Evolutionary conservation across 2,113 vertebrate species (phyloP), one percentile per base, ranked within the genome.

Genomic region (Nothocercus julius): DNA sequence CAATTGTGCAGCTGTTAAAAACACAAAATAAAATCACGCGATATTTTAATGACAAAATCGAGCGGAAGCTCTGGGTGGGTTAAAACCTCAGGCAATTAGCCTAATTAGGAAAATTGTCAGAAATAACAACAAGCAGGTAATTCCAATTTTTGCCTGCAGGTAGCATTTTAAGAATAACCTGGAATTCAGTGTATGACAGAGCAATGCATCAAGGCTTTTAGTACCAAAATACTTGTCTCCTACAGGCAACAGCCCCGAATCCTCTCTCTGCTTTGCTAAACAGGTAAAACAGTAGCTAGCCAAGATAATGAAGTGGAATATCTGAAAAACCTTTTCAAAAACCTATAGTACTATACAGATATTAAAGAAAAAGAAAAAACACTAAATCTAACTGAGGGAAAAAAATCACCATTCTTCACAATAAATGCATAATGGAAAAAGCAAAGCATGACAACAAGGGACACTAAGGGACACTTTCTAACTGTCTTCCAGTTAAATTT

Each of bases 361-460:
- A 16, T 6, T 21, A 47, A 21, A 24, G 24, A 51, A n/a, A 25
- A 32, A 47, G 8, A 63, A 20, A 10, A 5, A 5, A 9, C 34
- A 25, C 56, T 16, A 87, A 40, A 45, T 28, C 22, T n/a, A 64
- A 53, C 27, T 27, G 25, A 54, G 25, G 13, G 14, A 54, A 25
- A 25, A 54, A 27, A 24, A 12, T 14, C 49, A 49, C 34, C 4
- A 1, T 75, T 79, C n/a, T 72, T 42, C 36, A 67, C n/a, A 49
- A 45, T 0, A 70, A 19, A 14, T 28, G 20, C 1, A 11, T 4
- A 44, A 49, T 40, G 40, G 12, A 54, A 63, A 79, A 67, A 22
- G 11, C 45, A 67, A n/a, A 85, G 11, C 58, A 22, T 40, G 28
- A 24, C 38, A 62, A 38, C 14, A 85, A 67, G 13, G 82, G 75